Evolutionary conservation across 2,797 vertebrate species (phyloP), one percentile per base, ranked within the genome.

Genomic region (Loris lydekkerianus): DNA sequence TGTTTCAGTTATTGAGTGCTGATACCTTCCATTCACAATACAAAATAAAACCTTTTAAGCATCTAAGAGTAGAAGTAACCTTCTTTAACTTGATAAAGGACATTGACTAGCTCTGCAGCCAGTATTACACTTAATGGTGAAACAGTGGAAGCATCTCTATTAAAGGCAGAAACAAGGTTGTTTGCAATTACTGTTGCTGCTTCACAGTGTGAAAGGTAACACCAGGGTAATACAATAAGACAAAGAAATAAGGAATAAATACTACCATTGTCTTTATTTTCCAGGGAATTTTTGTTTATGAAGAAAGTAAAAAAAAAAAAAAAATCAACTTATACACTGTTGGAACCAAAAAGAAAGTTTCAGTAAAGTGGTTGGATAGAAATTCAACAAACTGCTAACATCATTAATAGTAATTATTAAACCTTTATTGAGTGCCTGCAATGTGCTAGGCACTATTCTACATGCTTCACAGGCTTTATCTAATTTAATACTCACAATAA

Each of bases 1-100:
- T 81, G 27, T 95, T 94, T 93, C 72, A n/a, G 3, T 87, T 87
- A 87, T 40, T 85, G 81, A 85, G 18, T 84, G 17, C n/a, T 73
- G 29, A 92, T 82, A 82, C 3, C 20, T 92, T 93, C 72, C 56
- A 21, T 84, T 31, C 29, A 40, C n/a, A 73, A 69, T 77, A 78
- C 43, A 75, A 83, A 94, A 82, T 40, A 87, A 93, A 60, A 90
- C 7, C 7, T 89, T 80, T 61, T 87, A 73, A 77, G 56, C 73
- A 69, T 56, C 21, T 75, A 85, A 86, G 31, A 81, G 31, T 31
- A 93, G 78, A 84, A 88, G 13, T 43, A 46, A 86, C 27, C 29
- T 40, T 90, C 34, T 34, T 65, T 72, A 75, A 58, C 53, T 76
- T 80, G 23, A 63, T 65, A 76, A 76, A 49, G 20, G 4, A 76